These are phyloP conservation scores for Eumaeus atala DNA, from an alignment of 1,140 invertebrate genomes.

Conservation along the genomic window DNA sequence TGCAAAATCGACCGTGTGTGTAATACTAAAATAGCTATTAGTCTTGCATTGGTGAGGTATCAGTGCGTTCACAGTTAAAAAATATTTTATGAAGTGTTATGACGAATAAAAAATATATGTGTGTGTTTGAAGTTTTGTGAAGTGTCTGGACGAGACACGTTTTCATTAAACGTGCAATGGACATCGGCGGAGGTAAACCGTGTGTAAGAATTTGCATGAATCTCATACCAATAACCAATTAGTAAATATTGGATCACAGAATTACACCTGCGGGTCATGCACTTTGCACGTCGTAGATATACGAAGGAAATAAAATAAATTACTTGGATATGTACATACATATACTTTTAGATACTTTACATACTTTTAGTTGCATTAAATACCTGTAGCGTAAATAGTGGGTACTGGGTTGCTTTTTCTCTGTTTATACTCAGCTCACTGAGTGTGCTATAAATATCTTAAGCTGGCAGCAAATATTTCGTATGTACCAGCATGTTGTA, in stretches of 20 bases:
- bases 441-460: conserved; percentile 1
- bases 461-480: neutral
- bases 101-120: conserved; percentile 38
- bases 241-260: conserved; percentile 29
- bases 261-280: conserved; percentile 42
- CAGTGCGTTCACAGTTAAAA: conserved; percentile 47
- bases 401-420: neutral
- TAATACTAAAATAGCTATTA: conserved; percentile 29
- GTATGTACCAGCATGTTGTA: too few species aligned
- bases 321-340: neutral
- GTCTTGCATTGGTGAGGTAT: conserved; percentile 37
- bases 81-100: conserved; percentile 34
- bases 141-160: conserved; percentile 45
- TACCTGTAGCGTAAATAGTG: conserved; percentile 6
- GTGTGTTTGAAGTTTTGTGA: conserved; percentile 50
- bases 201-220: conserved; percentile 57
- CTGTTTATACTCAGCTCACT: neutral
- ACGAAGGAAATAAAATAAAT: neutral
- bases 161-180: conserved; percentile 55
- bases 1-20: conserved; percentile 49
- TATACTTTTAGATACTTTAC: too few species aligned
- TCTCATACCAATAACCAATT: conserved; percentile 31
- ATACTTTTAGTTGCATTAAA: too few species aligned
- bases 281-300: conserved; percentile 46
- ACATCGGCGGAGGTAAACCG: conserved; percentile 66